Conservation (phyloP, 37 sponge, comb jelly and placozoan genomes). For the Eunapius fragilis region DNA sequence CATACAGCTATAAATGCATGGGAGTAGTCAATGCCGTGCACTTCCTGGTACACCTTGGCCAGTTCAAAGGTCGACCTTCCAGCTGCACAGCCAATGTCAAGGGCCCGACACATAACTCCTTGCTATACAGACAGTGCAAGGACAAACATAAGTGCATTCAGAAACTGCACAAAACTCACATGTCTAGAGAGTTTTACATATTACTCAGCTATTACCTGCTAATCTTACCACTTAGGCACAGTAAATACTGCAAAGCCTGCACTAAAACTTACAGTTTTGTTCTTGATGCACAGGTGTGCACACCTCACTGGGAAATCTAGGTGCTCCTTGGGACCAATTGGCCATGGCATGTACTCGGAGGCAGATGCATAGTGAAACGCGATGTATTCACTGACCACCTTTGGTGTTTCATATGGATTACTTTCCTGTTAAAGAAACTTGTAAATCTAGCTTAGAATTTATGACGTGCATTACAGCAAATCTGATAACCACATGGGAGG, state of each 20-base stretch:
- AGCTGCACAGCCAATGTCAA: conserved; percentile 92
- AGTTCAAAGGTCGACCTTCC: conserved; percentile 88
- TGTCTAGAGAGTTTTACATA: no score
- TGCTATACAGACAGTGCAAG: conserved; percentile 32
- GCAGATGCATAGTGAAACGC: conserved; percentile 73
- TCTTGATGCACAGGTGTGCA: conserved; percentile 73
- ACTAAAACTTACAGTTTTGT: conserved; percentile 46
- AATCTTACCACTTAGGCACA: no score
- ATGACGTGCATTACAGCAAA: no score
- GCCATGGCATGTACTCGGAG: conserved; percentile 59
- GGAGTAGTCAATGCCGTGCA: conserved; percentile 84
- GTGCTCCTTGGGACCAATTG: conserved; percentile 47
- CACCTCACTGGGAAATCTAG: conserved; percentile 81
- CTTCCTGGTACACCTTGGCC: conserved; percentile 75
- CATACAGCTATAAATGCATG: conserved; percentile 70
- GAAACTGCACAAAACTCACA: neutral
- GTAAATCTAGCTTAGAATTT: no score
- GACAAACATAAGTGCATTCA: neutral
- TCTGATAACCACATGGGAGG: no score
- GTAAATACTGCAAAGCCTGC: no score
- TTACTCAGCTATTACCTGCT: no score
- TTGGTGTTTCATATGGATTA: conserved; percentile 56
- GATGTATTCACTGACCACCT: conserved; percentile 75
- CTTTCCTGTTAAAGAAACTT: neutral
- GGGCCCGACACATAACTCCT: conserved; percentile 62